Evolutionary conservation across 2,113 vertebrate species (phyloP), one percentile per base, ranked within the genome.

Genomic region (Bubalus kerabau): DNA sequence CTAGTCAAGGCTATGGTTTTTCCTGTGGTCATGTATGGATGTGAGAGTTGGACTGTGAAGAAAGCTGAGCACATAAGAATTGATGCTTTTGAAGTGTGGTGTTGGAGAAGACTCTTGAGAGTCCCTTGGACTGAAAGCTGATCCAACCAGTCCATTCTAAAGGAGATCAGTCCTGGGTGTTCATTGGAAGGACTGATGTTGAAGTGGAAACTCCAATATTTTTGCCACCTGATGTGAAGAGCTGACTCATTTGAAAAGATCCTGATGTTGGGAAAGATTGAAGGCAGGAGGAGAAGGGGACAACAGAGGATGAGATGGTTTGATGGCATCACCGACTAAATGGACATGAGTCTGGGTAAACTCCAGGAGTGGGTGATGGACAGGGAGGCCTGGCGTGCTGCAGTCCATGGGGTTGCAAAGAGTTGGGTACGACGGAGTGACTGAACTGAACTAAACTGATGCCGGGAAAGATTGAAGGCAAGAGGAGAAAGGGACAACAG

Each of bases 351-450:
- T n/a, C n/a, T 64, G 62, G 14, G 16, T n/a, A 64, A 64, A 64
- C 62, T n/a, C 62, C 3, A 0, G 16, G 30, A 64, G 7, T 64
- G n/a, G 32, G 62, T n/a, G 32, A 64, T 64, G 62, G 32, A 64
- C 62, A 9, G 62, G 7, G 32, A 64, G 30, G 16, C 16, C 62
- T 64, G 62, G 62, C 4, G 1, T 64, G 7, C 62, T 64, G 62
- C 15, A 17, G 30, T n/a, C 30, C 62, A 17, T 17, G 62, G 30
- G 15, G 32, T 64, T 32, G n/a, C 62, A 17, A n/a, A 64, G 30
- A n/a, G 30, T 64, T 1, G 1, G 62, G 4, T 16, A 64, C 2
- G 2, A 64, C 0, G 0, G 15, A 64, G 62, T 17, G 16, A 64
- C 30, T 64, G 62, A 64, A 64, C 62, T 64, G 62, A 64, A n/a